phyloP scores from a whole-genome alignment of 2,888 invertebrate species.

The Parascotia fuliginaria region DNA sequence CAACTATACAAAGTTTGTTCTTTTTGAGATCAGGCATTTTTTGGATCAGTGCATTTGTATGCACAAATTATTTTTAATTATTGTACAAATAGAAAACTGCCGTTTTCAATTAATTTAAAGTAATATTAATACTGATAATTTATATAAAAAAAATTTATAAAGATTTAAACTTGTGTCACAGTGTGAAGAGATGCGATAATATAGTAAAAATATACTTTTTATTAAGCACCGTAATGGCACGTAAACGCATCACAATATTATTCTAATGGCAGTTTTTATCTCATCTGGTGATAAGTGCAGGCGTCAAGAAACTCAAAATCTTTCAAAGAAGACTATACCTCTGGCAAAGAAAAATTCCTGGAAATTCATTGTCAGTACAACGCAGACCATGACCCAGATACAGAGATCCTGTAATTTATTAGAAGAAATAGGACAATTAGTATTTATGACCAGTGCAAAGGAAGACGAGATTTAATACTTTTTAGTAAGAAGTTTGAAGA shows the following conservation, averaged over 20 bases:
- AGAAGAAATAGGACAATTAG: too few species aligned
- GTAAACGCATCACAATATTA: not conserved
- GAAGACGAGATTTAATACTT: too few species aligned
- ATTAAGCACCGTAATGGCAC: not conserved
- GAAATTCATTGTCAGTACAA: too few species aligned
- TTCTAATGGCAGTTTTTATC: too few species aligned
- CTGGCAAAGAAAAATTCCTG: too few species aligned
- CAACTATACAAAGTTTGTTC: conserved; percentile 56
- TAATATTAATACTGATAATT: conserved; percentile 39
- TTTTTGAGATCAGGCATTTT: conserved; percentile 62
- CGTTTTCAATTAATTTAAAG: conserved; percentile 13
- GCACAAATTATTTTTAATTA: conserved; percentile 10
- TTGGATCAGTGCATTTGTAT: conserved; percentile 21
- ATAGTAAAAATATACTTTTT: not conserved
- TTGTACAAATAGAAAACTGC: conserved; percentile 3
- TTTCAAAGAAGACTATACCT: too few species aligned
- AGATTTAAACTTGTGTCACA: conserved; percentile 17
- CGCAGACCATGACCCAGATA: too few species aligned
- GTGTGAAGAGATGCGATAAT: conserved; percentile 16
- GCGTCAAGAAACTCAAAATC: too few species aligned
- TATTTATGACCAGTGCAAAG: too few species aligned
- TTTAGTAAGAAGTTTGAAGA: too few species aligned
- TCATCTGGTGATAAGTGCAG: too few species aligned
- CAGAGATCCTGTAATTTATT: too few species aligned
- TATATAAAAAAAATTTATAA: conserved; percentile 6